Percentiles rank a stretch among this genome's conserved stretches.
Conservation (phyloP, 2,113 vertebrate genomes). For the Limnothrissa miodon region DNA sequence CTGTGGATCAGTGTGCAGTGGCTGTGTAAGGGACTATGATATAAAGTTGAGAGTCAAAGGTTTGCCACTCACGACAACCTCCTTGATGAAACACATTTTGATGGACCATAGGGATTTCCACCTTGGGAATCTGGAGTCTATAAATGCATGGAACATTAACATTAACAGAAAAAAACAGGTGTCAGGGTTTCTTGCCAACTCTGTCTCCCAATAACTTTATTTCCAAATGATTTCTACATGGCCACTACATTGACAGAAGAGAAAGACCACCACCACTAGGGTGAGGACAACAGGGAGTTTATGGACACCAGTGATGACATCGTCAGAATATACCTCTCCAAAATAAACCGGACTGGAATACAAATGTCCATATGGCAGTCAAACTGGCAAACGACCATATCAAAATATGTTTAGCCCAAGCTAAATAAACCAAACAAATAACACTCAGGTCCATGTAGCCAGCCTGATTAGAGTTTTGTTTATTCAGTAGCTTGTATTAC, state of each 20-base stretch:
- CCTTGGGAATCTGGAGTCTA: too few relatives aligned
- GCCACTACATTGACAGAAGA: not conserved
- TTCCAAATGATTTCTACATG: not conserved
- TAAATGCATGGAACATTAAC: too few relatives aligned
- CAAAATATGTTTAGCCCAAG: too few relatives aligned
- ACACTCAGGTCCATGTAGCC: not conserved
- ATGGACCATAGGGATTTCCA: too few relatives aligned
- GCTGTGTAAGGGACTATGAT: too few relatives aligned
- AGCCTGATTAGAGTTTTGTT: not conserved
- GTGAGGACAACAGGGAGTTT: not conserved
- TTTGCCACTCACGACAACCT: too few relatives aligned
- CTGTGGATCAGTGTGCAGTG: too few relatives aligned
- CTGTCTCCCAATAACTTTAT: not conserved
- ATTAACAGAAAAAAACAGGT: too few relatives aligned
- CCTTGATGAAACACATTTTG: too few relatives aligned
- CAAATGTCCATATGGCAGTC: not conserved
- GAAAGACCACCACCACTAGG: not conserved
- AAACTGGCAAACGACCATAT: not conserved
- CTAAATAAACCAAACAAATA: not conserved
- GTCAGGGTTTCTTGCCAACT: too few relatives aligned
- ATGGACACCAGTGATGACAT: not conserved
- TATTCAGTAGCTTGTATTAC: not conserved
- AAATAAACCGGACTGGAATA: not conserved
- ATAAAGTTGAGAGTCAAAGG: too few relatives aligned
- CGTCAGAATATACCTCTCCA: slow-evolving; percentile 10